Percentiles rank a stretch among this genome's conserved stretches.
Evolutionary conservation across 1,140 invertebrate species (phyloP).

Genomic region (Ooceraea biroi): DNA sequence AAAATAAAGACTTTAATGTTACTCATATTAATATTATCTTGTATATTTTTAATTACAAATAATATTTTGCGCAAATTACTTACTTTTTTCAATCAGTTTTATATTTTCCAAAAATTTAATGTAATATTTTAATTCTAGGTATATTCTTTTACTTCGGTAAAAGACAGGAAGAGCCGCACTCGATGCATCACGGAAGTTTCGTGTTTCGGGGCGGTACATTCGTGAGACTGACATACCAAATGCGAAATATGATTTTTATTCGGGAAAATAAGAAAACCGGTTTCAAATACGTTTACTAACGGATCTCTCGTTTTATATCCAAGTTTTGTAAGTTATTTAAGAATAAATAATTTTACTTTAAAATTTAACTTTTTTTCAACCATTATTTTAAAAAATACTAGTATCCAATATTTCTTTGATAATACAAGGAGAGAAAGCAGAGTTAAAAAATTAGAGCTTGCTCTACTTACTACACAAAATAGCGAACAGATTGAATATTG

Average conservation of each 20-base stretch:
- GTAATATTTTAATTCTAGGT: slow-evolving; percentile 18
- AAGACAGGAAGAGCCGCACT: slow-evolving; percentile 74
- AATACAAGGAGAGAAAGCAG: background rate
- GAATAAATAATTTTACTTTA: background rate
- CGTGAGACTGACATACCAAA: slow-evolving; percentile 65
- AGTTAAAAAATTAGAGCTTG: background rate
- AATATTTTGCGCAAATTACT: background rate
- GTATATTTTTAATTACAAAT: background rate
- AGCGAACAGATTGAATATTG: background rate
- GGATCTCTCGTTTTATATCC: background rate
- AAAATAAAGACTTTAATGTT: background rate
- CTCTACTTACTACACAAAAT: background rate
- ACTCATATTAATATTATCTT: background rate
- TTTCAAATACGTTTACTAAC: slow-evolving; percentile 1
- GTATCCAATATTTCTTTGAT: background rate
- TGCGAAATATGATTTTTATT: slow-evolving; percentile 65
- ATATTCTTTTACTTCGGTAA: slow-evolving; percentile 12
- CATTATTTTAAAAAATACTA: background rate
- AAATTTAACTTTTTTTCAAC: background rate
- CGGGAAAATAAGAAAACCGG: slow-evolving; percentile 20
- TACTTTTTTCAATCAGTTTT: no score
- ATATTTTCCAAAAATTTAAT: background rate
- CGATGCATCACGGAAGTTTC: slow-evolving; percentile 80
- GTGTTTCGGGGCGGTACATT: slow-evolving; percentile 76
- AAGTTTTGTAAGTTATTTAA: background rate